Conservation (phyloP, 2,888 invertebrate genomes). For the Emmelina monodactyla region DNA sequence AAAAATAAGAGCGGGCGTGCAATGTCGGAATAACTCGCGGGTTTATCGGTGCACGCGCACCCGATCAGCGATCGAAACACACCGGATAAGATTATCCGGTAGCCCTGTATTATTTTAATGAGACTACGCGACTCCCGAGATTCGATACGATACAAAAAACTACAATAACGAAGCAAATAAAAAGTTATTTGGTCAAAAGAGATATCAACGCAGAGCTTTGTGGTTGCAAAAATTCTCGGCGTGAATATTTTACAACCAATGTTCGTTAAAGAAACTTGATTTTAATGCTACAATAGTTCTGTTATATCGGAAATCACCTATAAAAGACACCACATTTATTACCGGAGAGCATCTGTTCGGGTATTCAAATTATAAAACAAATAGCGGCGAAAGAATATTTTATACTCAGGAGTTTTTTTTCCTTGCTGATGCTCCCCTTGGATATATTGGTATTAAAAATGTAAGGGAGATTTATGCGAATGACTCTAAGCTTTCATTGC, state of each 20-base stretch:
- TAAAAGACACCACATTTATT: conserved; percentile 61
- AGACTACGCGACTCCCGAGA: conserved; percentile 64
- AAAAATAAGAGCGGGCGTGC: conserved; percentile 59
- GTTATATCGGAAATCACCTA: conserved; percentile 60
- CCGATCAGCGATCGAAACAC: conserved; percentile 64
- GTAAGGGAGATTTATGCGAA: conserved; percentile 67
- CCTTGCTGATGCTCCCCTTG: conserved; percentile 51
- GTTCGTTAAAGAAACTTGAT: no score
- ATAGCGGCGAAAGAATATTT: conserved; percentile 51
- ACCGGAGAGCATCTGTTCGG: conserved; percentile 54
- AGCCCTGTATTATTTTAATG: conserved; percentile 67
- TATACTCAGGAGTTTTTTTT: conserved; percentile 40
- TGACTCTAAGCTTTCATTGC: conserved; percentile 67
- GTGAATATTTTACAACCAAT: no score
- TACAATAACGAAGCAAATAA: conserved; percentile 61
- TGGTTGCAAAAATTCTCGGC: no score
- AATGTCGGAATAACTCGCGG: conserved; percentile 56
- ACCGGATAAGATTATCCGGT: conserved; percentile 66
- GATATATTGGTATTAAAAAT: conserved; percentile 67
- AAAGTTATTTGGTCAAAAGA: conserved; percentile 52
- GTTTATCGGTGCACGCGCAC: conserved; percentile 63
- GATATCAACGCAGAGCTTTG: no score
- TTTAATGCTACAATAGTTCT: no score
- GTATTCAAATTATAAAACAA: conserved; percentile 66
- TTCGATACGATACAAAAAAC: conserved; percentile 57